A percentile compares a stretch with the other conserved stretches of the same genome.
Evolutionary conservation across 2,113 vertebrate species (phyloP).

Genomic region (Coptodon rendalli): DNA sequence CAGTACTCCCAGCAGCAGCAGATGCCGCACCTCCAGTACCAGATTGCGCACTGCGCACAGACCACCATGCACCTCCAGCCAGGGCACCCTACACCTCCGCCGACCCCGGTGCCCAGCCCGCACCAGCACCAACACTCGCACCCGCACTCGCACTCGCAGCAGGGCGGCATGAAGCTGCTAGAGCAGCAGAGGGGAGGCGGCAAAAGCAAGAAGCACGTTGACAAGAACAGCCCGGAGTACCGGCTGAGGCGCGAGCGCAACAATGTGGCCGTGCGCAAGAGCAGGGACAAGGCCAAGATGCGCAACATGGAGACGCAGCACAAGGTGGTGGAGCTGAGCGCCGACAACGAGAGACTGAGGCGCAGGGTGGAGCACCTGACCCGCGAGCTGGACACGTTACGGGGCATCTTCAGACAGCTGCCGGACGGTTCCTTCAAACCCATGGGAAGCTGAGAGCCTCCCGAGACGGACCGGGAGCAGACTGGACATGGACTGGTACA

Average conservation of each 20-base stretch:
- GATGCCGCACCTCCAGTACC: constrained; percentile 91
- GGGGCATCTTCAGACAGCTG: constrained; percentile 95
- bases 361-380: constrained; percentile 93
- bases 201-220: constrained; percentile 87
- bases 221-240: constrained; percentile 95
- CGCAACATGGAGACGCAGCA: constrained; percentile 97
- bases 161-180: constrained; percentile 67
- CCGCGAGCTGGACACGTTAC: constrained; percentile 90
- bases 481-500: background rate
- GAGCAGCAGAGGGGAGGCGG: constrained; percentile 54
- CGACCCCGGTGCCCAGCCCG: constrained; percentile 92
- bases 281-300: constrained; percentile 95
- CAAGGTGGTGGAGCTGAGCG: constrained; percentile 88
- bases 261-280: constrained; percentile 97
- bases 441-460: constrained; percentile 79
- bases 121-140: constrained; percentile 75
- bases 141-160: constrained; percentile 71
- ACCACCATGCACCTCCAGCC: constrained; percentile 95
- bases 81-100: constrained; percentile 93
- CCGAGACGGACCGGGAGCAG: background rate
- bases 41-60: constrained; percentile 94
- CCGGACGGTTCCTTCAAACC: constrained; percentile 91
- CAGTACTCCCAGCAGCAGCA: constrained; percentile 63
- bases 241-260: constrained; percentile 92
- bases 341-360: constrained; percentile 92